Evolutionary conservation across 2,888 invertebrate species (phyloP).

Genomic region (Bellardia pandia): DNA sequence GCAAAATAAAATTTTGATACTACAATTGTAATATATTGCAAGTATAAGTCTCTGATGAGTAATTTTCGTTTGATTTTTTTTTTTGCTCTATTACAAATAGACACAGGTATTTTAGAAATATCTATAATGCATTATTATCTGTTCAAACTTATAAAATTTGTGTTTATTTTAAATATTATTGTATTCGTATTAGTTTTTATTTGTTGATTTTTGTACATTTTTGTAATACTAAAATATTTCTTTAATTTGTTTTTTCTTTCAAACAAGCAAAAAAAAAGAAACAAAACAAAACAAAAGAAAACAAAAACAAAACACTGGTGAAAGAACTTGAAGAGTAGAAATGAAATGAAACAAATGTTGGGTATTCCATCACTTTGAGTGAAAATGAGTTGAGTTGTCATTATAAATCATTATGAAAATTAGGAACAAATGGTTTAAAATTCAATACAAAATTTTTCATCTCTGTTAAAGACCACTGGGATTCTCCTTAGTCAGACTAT

Average conservation of each 20-base stretch:
- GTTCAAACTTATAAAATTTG: conserved; percentile 36
- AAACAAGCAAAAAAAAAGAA: not conserved
- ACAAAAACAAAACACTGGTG: not conserved
- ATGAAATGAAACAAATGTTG: conserved; percentile 32
- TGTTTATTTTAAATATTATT: conserved; percentile 14
- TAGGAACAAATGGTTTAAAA: not conserved
- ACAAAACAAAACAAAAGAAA: not conserved
- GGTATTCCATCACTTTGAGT: conserved; percentile 28
- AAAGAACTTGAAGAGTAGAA: conserved; percentile 2
- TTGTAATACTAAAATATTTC: not conserved
- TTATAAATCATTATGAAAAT: conserved; percentile 22
- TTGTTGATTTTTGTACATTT: conserved; percentile 22
- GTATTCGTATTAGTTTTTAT: conserved; percentile 20
- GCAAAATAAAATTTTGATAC: too few relatives aligned
- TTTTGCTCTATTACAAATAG: conserved; percentile 17
- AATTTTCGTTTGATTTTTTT: too few relatives aligned
- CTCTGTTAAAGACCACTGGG: not conserved
- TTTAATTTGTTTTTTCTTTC: not conserved
- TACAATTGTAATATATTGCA: not conserved
- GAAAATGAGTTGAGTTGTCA: not conserved
- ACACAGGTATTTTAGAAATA: conserved; percentile 27
- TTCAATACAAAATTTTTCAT: not conserved
- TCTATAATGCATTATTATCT: conserved; percentile 22
- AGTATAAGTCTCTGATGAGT: conserved; percentile 36
- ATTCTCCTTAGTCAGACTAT: not conserved